Percentiles rank a stretch among this genome's conserved stretches.
These are phyloP conservation scores for Mystacides longicornis DNA, from an alignment of 2,888 invertebrate species.

Conservation along the genomic window DNA sequence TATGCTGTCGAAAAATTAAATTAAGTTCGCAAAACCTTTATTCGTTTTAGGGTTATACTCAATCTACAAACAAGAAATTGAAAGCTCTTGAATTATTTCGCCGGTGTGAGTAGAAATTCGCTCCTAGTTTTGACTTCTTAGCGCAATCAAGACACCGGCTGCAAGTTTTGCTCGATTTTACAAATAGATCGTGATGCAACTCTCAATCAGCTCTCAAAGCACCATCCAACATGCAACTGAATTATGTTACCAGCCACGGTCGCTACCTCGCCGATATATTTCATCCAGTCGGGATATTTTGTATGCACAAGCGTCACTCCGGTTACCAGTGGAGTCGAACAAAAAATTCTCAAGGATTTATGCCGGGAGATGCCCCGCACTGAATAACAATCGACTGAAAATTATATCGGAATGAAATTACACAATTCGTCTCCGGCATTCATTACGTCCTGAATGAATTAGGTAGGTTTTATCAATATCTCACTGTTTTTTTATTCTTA, in stretches of 20 bases:
- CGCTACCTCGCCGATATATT: neutral
- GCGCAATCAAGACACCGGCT: conserved; percentile 12
- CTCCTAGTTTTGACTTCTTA: conserved; percentile 5
- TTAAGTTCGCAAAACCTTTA: neutral
- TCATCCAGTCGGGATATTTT: neutral
- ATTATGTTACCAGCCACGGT: neutral
- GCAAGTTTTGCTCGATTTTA: conserved; percentile 8
- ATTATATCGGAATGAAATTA: neutral
- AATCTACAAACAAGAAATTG: no score
- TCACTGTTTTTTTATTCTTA: no score
- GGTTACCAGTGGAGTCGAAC: neutral
- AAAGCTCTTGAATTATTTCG: no score
- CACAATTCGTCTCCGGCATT: no score
- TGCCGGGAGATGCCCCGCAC: neutral
- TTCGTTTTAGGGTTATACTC: no score
- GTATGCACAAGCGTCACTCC: neutral
- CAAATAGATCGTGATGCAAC: conserved; percentile 16
- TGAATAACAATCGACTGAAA: neutral
- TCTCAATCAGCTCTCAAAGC: conserved; percentile 7
- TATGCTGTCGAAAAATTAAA: neutral
- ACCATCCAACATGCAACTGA: conserved; percentile 6
- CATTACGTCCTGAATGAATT: no score
- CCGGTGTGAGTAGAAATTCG: conserved; percentile 1
- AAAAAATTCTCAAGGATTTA: conserved; percentile 1
- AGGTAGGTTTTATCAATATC: no score